phyloP scores from a whole-genome alignment of 2,113 vertebrate species.

The Microtus montanus region DNA sequence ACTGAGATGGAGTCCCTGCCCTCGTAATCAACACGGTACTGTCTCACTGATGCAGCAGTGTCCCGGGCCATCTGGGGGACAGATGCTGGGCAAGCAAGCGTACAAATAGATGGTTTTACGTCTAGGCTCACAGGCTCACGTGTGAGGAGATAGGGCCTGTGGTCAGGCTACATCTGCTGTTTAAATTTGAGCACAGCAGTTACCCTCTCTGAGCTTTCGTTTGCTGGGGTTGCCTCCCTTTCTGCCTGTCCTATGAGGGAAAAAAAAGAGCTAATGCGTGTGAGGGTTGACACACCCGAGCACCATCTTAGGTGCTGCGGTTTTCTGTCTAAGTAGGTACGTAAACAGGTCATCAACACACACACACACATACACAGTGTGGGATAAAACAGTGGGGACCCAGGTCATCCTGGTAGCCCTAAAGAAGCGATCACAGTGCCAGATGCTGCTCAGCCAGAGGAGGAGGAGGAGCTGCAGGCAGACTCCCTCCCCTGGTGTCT shows the following conservation, averaged over 20 bases:
- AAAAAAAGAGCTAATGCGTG: not conserved
- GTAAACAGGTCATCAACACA: slow-evolving; percentile 12
- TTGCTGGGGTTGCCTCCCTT: not conserved
- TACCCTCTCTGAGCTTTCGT: not conserved
- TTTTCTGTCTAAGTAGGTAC: not conserved
- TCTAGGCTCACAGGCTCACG: not conserved
- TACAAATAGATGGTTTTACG: not conserved
- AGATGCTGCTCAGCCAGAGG: not conserved
- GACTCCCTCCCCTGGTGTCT: not conserved
- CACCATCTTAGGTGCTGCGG: not conserved
- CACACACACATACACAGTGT: no score
- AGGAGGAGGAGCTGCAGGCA: not conserved
- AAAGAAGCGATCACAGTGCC: not conserved
- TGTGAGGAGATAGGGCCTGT: not conserved
- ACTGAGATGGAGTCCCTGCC: not conserved
- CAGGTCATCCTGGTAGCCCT: not conserved
- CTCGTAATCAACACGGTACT: not conserved
- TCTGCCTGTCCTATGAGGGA: not conserved
- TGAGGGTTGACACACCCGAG: not conserved
- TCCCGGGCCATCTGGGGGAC: not conserved
- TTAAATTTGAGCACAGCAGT: not conserved
- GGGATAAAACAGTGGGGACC: not conserved
- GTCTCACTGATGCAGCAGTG: accelerated
- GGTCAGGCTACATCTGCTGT: not conserved
- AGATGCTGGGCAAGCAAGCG: not conserved